phyloP scores from a whole-genome alignment of 2,888 invertebrate species.

The Nomada flava region DNA sequence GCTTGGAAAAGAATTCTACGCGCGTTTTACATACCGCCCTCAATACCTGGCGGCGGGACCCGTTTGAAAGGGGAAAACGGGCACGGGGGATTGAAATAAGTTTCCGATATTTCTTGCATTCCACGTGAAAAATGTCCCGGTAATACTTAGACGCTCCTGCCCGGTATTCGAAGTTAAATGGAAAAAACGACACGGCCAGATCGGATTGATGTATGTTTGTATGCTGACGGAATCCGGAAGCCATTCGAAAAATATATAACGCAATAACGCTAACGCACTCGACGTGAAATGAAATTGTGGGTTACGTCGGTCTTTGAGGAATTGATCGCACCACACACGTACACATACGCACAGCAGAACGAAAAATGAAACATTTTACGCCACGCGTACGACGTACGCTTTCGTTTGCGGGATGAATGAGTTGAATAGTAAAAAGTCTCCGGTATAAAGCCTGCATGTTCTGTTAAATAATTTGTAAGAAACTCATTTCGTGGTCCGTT shows the following conservation, averaged over 20 bases:
- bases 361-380: conserved; percentile 9
- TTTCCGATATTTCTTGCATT: conserved; percentile 62
- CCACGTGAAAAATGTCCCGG: conserved; percentile 44
- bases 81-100: conserved; percentile 61
- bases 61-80: background rate
- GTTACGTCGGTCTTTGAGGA: conserved; percentile 24
- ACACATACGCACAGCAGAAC: background rate
- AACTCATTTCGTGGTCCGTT: background rate
- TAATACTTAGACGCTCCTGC: conserved; percentile 54
- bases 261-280: conserved; percentile 55
- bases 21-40: conserved; percentile 49
- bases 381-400: background rate
- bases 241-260: conserved; percentile 68
- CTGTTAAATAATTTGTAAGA: background rate
- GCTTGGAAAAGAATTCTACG: conserved; percentile 49
- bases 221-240: conserved; percentile 52
- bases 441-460: background rate
- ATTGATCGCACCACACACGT: background rate
- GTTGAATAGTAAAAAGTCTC: background rate
- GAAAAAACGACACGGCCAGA: conserved; percentile 24
- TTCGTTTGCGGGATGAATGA: background rate
- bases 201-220: conserved; percentile 61
- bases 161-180: conserved; percentile 19
- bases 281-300: conserved; percentile 28
- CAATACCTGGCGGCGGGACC: conserved; percentile 23